Base-by-base conservation (phyloP, 2,113 vertebrate species). In the Noturus placidus region DNA sequence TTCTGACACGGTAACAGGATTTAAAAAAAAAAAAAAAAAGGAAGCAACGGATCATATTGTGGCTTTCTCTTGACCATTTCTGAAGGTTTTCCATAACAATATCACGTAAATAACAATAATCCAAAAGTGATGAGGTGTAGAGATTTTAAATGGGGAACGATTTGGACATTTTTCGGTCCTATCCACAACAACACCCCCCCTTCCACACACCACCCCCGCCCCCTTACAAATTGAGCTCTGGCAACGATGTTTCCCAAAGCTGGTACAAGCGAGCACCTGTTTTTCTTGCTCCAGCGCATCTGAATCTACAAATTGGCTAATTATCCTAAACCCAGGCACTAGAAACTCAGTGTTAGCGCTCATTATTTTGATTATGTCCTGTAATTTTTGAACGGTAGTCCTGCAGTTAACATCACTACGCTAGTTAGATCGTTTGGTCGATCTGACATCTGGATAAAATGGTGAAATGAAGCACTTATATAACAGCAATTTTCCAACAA, bases 221-320 rank as follows among this genome's bases (percentile, higher is more conserved):
- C 72, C 25, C 7, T 14, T 54, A 33, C 35, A n/a, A 50, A 79
- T 10, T 79, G 50, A 54, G 46, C 27, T 27, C 25, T 84, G 65
- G 61, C 46, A 11, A 1, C 8, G n/a, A 1, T 15, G n/a, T 27
- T 84, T 56, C 52, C 52, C 9, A 72, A 52, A 25, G 52, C 20
- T 38, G n/a, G 63, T 56, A 7, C 50, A 35, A 22, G 30, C 8
- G 20, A 72, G 38, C 83, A 84, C 83, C 83, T 84, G 83, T 52
- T 72, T 84, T 57, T 70, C 52, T 4, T 56, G 83, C 38, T 84
- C 67, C 83, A 57, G 38, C 83, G 56, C 65, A 69, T 70, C 83
- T 84, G 67, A 84, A 69, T 72, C 52, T 56, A 84, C 67, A 72
- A 70, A 84, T 57, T 70, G 69, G 50, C 67, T 84, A 69, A 84